Percentiles rank a stretch among this genome's conserved stretches.
Evolutionary conservation across 1,140 invertebrate genomes (phyloP).

Genomic region (Notospermus geniculatus): DNA sequence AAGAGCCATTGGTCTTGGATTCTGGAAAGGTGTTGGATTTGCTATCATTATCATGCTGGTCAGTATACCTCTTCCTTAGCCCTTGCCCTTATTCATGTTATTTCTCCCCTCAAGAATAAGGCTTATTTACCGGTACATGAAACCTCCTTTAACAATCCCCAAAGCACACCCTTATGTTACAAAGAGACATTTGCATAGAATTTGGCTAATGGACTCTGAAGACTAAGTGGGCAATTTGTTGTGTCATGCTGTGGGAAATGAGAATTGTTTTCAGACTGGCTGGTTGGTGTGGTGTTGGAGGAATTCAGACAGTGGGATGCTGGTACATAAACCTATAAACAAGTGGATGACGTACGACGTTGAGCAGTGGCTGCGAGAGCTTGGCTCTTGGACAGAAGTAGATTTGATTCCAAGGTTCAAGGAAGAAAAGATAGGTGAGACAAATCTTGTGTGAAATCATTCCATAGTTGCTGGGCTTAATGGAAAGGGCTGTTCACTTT

Average conservation of each 20-base stretch:
- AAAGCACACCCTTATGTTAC: too few relatives aligned
- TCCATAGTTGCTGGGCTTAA: too few relatives aligned
- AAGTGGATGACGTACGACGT: constrained; percentile 40
- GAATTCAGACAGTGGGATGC: constrained; percentile 31
- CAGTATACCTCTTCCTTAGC: constrained; percentile 13
- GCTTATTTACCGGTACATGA: too few relatives aligned
- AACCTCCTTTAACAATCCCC: too few relatives aligned
- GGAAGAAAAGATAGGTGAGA: constrained; percentile 33
- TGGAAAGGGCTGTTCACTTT: too few relatives aligned
- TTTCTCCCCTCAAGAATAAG: too few relatives aligned
- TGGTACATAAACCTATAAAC: constrained; percentile 36
- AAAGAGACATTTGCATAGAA: too few relatives aligned
- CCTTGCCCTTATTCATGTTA: background rate
- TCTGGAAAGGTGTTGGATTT: constrained; percentile 34
- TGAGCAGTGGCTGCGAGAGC: constrained; percentile 31
- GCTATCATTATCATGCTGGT: constrained; percentile 30
- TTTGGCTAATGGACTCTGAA: too few relatives aligned
- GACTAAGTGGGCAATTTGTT: too few relatives aligned
- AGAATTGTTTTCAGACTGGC: constrained; percentile 24
- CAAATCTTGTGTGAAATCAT: background rate
- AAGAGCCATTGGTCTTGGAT: constrained; percentile 25
- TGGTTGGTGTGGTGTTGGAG: constrained; percentile 42
- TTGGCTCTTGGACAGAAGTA: constrained; percentile 34
- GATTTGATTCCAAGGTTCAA: constrained; percentile 24
- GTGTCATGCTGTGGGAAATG: too few relatives aligned